Evolutionary conservation across 2,113 vertebrate species (phyloP), one percentile per base, ranked within the genome.

Genomic region (Meleagris gallopavo): DNA sequence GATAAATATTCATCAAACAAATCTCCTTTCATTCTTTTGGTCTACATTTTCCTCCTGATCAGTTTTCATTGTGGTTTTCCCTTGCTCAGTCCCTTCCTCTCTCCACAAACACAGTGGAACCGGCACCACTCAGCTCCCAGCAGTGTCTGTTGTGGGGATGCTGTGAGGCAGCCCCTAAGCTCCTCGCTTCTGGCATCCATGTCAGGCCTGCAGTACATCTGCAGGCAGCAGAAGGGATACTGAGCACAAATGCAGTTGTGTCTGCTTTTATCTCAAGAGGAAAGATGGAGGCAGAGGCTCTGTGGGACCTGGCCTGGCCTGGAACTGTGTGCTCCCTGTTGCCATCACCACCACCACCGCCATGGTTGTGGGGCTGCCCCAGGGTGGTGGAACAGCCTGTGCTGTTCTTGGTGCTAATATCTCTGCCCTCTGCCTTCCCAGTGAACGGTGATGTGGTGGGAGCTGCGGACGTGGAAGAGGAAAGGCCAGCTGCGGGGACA

Each of bases 371-470:
- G 13, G 50, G 45, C 43, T 45, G 32, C 2, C 2, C 16, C 32
- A 27, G 8, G 64, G n/a, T 6, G 1, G 62, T 8, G 3, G n/a
- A 2, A n/a, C 46, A 30, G 45, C 29, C 34, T 0, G 0, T 9
- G 15, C 64, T 58, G 73, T 11, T 19, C 46, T 13, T 67, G 32
- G 16, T 36, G 40, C 70, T 93, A 25, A 95, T 4, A 3, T 2
- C 9, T 58, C 45, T 83, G n/a, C 61, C 24, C 75, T 96, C 15
- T 97, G 48, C 79, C 38, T 88, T 95, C 84, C 2, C 96, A 99
- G 99, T 97, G 97, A 98, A 97, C 15, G 98, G 98, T 0, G 99
- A 99, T 2, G 30, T 96, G 20, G 61, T 90, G 2, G 94, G 91
- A 22, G 96, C 97, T 30, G 78, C 92, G 5, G 98, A 98, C 66